Base-by-base conservation (phyloP, 2,888 invertebrate species). In the Mythimna pallens region DNA sequence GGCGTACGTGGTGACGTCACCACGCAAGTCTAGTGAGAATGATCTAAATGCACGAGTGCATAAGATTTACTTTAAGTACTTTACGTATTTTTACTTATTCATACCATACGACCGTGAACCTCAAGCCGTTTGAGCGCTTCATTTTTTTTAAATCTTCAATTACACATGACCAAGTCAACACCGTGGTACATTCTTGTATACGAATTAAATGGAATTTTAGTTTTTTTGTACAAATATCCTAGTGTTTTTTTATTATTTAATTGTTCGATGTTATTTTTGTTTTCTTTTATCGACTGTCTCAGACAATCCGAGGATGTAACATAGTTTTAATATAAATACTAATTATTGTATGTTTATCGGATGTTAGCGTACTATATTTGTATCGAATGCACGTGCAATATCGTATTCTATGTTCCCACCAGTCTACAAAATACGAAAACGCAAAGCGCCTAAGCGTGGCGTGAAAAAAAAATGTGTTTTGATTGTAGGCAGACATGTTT, bases 191-290 rank as follows among this genome's bases (percentile, higher is more conserved):
- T 76, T 70, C 67, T 86, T 70, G 88, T 89, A 90, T 90, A 90
- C 88, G 89, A 88, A 84, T 87, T 87, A 72, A 84, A 80, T 80
- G 76, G 62, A 82, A 70, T 77, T 80, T 83, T 81, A 83, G 78
- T 84, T 85, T 85, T 58, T 82, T 84, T 90, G 89, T 90, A 89
- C 87, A 89, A 89, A 89, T 83, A 81, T 80, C 70, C 47, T 82
- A 86, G 76, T 85, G 75, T 82, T 82, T 82, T 65, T 34, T 54
- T 57, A 47, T 64, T 84, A 88, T 86, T 84, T 88, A 88, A 86
- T 85, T 82, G 65, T 76, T 85, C 71, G 73, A 85, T 86, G 84
- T 89, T 82, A 86, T 82, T 72, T 50, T 76, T 79, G 64, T 84
- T 68, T 75, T 81, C 3, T 64, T 43, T 68, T 65, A 55, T 8